Evolutionary conservation across 2,113 vertebrate species (phyloP).

Genomic region (Protobothrops mucrosquamatus): DNA sequence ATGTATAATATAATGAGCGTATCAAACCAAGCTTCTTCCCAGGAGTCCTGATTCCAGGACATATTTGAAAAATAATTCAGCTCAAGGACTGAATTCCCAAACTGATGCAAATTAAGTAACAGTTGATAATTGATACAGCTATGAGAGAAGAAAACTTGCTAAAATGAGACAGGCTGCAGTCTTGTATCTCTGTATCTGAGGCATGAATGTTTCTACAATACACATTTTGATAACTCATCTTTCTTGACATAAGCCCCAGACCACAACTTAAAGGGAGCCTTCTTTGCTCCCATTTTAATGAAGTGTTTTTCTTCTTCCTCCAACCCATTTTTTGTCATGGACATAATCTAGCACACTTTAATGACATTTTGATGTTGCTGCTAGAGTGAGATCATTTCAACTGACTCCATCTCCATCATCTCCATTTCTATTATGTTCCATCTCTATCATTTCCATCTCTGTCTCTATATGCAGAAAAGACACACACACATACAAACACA

Average conservation of each 20-base stretch:
- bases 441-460: neutral
- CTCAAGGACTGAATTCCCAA: slow-evolving; percentile 56
- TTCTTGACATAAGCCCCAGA: neutral
- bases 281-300: neutral
- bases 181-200: neutral
- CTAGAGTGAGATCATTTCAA: neutral
- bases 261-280: neutral
- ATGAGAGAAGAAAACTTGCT: slow-evolving; percentile 58
- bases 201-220: neutral
- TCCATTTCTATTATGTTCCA: neutral
- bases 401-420: neutral
- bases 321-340: neutral
- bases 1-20: slow-evolving; percentile 34
- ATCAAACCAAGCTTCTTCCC: slow-evolving; percentile 43
- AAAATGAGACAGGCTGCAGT: slow-evolving; percentile 44
- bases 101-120: slow-evolving; percentile 38
- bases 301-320: neutral
- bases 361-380: neutral
- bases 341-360: neutral
- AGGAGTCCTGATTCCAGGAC: slow-evolving; percentile 14
- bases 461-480: neutral
- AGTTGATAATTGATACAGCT: slow-evolving; percentile 44
- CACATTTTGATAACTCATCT: neutral
- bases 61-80: slow-evolving; percentile 34
- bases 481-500: too few species aligned